These are phyloP conservation scores for Parnassius glacialis DNA, from an alignment of 2,888 invertebrate species.

Conservation along the genomic window DNA sequence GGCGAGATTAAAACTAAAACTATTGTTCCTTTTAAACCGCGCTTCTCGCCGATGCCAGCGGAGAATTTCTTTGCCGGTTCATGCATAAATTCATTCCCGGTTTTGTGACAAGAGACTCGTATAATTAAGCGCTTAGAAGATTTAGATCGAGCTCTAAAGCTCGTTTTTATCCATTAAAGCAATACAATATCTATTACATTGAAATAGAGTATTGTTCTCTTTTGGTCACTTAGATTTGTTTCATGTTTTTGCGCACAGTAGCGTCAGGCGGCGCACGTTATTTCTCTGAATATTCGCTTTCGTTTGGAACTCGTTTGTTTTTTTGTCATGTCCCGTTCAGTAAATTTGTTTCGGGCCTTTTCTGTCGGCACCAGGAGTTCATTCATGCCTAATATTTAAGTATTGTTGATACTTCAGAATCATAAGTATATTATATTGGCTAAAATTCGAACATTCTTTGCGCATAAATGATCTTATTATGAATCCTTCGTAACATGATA, in stretches of 20 bases:
- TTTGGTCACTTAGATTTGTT: constrained; percentile 26
- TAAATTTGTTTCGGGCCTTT: constrained; percentile 42
- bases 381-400: constrained; percentile 3
- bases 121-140: constrained; percentile 69
- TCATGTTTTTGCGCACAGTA: constrained; percentile 54
- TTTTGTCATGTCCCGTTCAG: constrained; percentile 44
- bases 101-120: constrained; percentile 58
- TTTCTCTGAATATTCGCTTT: constrained; percentile 59
- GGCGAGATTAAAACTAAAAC: constrained; percentile 73
- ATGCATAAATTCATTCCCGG: constrained; percentile 78
- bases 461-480: background rate
- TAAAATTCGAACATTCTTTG: background rate
- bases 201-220: constrained; percentile 46
- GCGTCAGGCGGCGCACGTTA: constrained; percentile 49
- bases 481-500: constrained; percentile 13
- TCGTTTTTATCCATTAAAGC: constrained; percentile 31
- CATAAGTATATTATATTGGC: too few relatives aligned
- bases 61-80: constrained; percentile 65
- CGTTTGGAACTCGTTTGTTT: constrained; percentile 47
- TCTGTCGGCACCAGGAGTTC: constrained; percentile 20
- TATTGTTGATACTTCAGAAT: background rate
- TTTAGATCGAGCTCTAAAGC: constrained; percentile 50
- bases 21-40: constrained; percentile 72
- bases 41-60: constrained; percentile 46
- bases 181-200: constrained; percentile 38